phyloP scores from a whole-genome alignment of 2,113 vertebrate genomes.

The Taxidea taxus region DNA sequence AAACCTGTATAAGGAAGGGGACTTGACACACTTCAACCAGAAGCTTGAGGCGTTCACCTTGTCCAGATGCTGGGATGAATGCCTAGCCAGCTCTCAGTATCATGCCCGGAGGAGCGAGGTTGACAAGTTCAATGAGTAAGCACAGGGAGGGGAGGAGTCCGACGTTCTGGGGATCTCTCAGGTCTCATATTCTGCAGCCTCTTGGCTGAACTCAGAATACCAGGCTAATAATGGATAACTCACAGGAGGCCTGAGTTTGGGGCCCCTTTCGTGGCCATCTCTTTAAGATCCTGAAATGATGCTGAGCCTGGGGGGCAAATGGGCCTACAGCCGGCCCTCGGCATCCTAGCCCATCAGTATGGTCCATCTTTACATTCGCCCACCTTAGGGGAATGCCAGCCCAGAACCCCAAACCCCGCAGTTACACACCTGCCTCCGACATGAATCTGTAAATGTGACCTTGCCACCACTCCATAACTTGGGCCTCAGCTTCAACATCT shows the following conservation, averaged over 20 bases:
- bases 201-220: neutral
- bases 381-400: neutral
- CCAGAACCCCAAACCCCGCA: neutral
- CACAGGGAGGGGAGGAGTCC: rapidly evolving
- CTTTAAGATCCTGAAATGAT: neutral
- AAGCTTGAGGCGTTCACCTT: slow-evolving; percentile 89
- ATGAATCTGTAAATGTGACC: neutral
- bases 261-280: neutral
- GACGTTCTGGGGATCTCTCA: rapidly evolving
- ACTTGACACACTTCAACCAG: slow-evolving; percentile 93
- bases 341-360: neutral
- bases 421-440: neutral
- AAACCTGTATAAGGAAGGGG: slow-evolving; percentile 92
- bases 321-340: neutral
- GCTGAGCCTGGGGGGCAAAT: neutral
- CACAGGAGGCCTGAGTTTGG: neutral
- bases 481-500: neutral
- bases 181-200: neutral
- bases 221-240: neutral
- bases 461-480: neutral
- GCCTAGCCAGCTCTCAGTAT: slow-evolving; percentile 85
- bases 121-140: slow-evolving; percentile 92
- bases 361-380: neutral
- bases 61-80: slow-evolving; percentile 94
- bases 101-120: slow-evolving; percentile 79